These are phyloP conservation scores for Acrocephalus scirpaceus DNA, from an alignment of 2,797 vertebrate species.

Conservation along the genomic window DNA sequence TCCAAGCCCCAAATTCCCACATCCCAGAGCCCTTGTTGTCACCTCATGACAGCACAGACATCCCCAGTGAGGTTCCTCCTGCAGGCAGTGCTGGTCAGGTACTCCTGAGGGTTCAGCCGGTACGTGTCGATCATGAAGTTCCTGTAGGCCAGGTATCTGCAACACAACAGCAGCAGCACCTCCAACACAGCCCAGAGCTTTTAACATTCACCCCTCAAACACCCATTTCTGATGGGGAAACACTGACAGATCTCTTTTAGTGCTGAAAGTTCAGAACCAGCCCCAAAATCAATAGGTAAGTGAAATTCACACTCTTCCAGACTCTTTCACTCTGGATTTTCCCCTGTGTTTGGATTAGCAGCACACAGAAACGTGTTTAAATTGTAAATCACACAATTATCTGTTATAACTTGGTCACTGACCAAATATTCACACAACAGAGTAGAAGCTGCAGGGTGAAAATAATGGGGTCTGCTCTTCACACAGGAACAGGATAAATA, in stretches of 20 bases:
- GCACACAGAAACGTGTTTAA: fast-evolving
- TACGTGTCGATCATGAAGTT: conserved; percentile 99
- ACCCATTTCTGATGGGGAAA: too few species aligned
- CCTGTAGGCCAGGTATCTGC: conserved; percentile 95
- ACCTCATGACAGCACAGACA: conserved; percentile 98
- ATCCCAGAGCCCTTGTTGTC: not conserved
- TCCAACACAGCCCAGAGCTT: not conserved
- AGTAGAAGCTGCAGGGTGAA: not conserved
- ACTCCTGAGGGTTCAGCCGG: conserved; percentile 95
- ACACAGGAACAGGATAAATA: not conserved
- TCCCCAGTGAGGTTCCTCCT: conserved; percentile 95
- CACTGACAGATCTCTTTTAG: fast-evolving
- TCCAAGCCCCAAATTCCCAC: not conserved
- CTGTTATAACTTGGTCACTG: not conserved
- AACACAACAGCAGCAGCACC: not conserved
- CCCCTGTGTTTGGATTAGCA: not conserved
- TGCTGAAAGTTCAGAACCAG: not conserved
- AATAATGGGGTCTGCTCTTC: not conserved
- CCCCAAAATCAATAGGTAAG: not conserved
- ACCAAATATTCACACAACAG: not conserved
- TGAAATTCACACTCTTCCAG: not conserved
- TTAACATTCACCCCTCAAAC: not conserved
- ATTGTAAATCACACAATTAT: not conserved
- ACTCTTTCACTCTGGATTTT: not conserved
- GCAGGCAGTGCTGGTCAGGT: conserved; percentile 96